phyloP scores from a whole-genome alignment of 1,140 invertebrate genomes.

The Orius insidiosus region DNA sequence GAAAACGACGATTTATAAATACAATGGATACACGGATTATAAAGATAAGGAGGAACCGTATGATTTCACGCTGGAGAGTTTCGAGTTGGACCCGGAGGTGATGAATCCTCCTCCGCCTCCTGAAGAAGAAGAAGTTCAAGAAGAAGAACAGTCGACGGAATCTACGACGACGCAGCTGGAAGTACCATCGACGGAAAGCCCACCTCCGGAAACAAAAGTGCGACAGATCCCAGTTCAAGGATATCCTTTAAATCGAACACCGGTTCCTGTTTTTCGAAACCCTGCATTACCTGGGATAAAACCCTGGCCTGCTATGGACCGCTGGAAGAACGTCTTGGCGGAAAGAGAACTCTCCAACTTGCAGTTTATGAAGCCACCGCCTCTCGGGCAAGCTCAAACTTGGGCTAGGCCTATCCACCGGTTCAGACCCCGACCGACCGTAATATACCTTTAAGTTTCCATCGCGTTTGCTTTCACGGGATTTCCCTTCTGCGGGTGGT shows the following conservation, averaged over 20 bases:
- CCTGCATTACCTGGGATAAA: not conserved
- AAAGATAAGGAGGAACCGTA: too few species aligned
- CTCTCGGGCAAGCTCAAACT: not conserved
- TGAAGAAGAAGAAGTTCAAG: not conserved
- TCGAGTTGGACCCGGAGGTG: not conserved
- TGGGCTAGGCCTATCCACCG: not conserved
- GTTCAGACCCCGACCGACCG: not conserved
- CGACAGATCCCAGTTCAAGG: too few species aligned
- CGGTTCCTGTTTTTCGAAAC: not conserved
- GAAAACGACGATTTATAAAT: too few species aligned
- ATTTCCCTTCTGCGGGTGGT: too few species aligned
- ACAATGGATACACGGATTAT: too few species aligned
- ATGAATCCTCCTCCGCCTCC: not conserved
- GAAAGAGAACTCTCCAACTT: not conserved
- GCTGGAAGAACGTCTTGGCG: conserved; percentile 4
- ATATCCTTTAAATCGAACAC: not conserved
- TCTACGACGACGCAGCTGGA: not conserved
- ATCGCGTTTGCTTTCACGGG: not conserved
- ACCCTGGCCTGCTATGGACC: not conserved
- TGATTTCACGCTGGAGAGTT: not conserved
- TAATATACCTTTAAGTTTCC: too few species aligned
- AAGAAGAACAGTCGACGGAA: not conserved
- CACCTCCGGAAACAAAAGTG: not conserved
- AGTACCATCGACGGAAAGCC: not conserved
- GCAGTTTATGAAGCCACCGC: conserved; percentile 3